Conservation (phyloP, 2,888 invertebrate species). For the Seira sanloemensis region DNA sequence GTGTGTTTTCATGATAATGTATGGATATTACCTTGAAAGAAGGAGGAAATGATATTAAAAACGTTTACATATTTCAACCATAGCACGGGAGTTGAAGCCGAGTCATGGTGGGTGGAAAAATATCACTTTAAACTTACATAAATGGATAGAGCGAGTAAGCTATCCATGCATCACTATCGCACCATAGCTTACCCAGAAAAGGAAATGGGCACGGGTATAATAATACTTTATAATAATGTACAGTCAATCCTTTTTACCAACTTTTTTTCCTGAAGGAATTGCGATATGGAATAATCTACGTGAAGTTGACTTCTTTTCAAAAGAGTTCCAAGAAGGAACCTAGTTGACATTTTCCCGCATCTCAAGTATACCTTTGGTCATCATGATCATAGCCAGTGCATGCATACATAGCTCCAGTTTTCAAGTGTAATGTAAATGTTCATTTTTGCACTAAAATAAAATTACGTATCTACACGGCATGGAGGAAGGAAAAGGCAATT, state of each 20-base stretch:
- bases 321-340: not conserved
- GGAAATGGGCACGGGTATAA: slow-evolving; percentile 39
- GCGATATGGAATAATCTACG: not conserved
- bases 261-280: not conserved
- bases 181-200: slow-evolving; percentile 48
- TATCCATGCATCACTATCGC: slow-evolving; percentile 49
- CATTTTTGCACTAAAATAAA: not conserved
- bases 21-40: not conserved
- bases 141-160: slow-evolving; percentile 14
- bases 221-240: not conserved
- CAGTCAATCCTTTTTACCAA: not conserved
- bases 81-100: not conserved
- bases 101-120: slow-evolving; percentile 39
- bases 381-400: not conserved
- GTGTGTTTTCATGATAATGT: not conserved
- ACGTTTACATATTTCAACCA: not conserved
- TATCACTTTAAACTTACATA: slow-evolving; percentile 17
- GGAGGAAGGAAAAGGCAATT: not conserved
- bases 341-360: not conserved
- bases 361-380: not conserved
- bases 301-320: not conserved
- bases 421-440: not conserved
- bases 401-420: not conserved
- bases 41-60: not conserved
- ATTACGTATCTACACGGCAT: too few species aligned